Conservation (phyloP, 2,888 invertebrate species). For the Caenorhabditis wallacei region DNA sequence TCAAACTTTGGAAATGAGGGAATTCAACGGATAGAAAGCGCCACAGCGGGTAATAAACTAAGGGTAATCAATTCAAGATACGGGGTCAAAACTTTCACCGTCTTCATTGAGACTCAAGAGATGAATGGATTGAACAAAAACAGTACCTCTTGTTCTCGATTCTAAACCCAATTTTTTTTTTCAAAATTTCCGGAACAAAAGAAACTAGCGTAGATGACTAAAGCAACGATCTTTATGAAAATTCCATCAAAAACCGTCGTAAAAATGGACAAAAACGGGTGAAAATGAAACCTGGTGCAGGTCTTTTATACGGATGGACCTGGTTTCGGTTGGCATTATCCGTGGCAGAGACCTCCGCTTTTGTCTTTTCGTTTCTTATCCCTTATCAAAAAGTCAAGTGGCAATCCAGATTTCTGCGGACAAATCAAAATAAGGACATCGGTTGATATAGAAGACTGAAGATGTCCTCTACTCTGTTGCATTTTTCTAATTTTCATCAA, state of each 20-base stretch:
- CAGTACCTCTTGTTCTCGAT: neutral
- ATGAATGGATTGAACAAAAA: constrained; percentile 21
- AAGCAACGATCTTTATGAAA: constrained; percentile 9
- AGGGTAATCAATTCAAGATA: constrained; percentile 52
- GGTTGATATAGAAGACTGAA: constrained; percentile 9
- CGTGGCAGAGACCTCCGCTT: constrained; percentile 38
- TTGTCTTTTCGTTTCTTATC: constrained; percentile 32
- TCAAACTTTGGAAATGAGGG: neutral
- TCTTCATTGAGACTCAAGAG: constrained; percentile 18
- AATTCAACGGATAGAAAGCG: neutral
- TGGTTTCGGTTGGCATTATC: constrained; percentile 54
- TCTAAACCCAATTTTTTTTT: neutral
- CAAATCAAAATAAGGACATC: constrained; percentile 49
- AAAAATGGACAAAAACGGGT: constrained; percentile 19
- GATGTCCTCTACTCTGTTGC: constrained; percentile 19
- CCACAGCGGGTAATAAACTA: constrained; percentile 30
- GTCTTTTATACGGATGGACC: constrained; percentile 47
- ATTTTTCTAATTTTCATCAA: constrained; percentile 2
- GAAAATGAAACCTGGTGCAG: constrained; percentile 17
- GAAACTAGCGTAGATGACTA: neutral
- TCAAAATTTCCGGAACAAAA: constrained; percentile 3
- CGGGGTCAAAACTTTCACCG: constrained; percentile 51
- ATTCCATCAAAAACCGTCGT: neutral
- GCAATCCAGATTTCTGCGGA: constrained; percentile 57
- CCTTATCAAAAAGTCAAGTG: constrained; percentile 55